Evolutionary conservation across 1,140 invertebrate genomes (phyloP), one percentile per base, ranked within the genome.

Genomic region (Drosophila ironensis): DNA sequence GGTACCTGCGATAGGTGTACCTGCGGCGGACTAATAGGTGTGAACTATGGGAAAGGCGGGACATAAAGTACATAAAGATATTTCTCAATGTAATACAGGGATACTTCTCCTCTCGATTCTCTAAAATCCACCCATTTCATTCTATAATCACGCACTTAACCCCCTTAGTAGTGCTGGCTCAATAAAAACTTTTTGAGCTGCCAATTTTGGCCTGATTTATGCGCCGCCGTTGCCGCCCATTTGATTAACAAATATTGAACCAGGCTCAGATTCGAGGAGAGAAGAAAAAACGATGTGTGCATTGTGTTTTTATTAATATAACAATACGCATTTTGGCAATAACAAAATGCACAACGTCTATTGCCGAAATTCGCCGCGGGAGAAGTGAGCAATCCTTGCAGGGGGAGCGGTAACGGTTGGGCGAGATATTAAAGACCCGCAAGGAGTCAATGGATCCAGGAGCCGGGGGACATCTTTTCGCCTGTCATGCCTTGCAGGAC

Each of bases 401-500:
- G 9, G n/a, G 3, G 24, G 6, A 28, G 45, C 12, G 8, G 56
- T n/a, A n/a, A n/a, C n/a, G n/a, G n/a, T n/a, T n/a, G 19, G 16
- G 50, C 3, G 1, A 37, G 40, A 42, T 69, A 84, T 77, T 84
- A 73, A 84, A 73, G 77, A 84, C 70, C 81, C 66, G 66, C 57
- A 61, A 73, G 52, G 27, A 40, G 54, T 59, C 46, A 47, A 52
- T 45, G 70, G 64, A 67, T 72, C 60, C 60, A 71, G 51, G 63
- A 69, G 50, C 64, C 48, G 67, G 38, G 37, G 24, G n/a, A n/a
- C 16, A 64, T 47, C 44, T 41, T 42, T 45, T 45, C 35, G 69
- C 19, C 77, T 82, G 80, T 74, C 81, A 86, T 78, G 54, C 64
- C 61, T 51, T 64, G 64, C 69, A 48, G 81, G 61, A 42, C 72